Conservation (phyloP, 53 echinoderm and acorn worm species). For the Paracentrotus lividus region DNA sequence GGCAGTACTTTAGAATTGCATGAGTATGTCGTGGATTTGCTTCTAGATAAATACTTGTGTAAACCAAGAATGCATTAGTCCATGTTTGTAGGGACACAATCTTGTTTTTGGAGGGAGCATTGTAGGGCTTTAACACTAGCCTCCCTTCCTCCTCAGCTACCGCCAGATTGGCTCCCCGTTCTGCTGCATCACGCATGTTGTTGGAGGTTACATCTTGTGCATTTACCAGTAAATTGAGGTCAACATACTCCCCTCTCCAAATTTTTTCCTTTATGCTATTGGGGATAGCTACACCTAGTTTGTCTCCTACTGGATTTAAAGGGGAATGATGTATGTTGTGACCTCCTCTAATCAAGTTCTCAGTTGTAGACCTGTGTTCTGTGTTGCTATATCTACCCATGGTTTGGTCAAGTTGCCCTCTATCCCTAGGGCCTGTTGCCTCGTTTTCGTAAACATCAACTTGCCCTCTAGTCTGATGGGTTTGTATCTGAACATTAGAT, state of each 20-base stretch:
- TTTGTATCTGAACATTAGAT: too few species aligned
- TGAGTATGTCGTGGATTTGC: conserved; percentile 66
- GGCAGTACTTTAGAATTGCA: conserved; percentile 69
- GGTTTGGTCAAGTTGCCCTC: too few species aligned
- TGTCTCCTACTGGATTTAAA: not conserved
- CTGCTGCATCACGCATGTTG: not conserved
- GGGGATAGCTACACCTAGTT: not conserved
- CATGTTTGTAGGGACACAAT: conserved; percentile 58
- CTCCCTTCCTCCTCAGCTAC: conserved; percentile 15
- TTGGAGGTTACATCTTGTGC: not conserved
- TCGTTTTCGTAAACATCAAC: too few species aligned
- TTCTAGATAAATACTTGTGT: conserved; percentile 49
- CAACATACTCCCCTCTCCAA: not conserved
- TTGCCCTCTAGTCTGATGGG: too few species aligned
- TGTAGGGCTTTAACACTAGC: not conserved
- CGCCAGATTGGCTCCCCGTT: conserved; percentile 7
- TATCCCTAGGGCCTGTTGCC: too few species aligned
- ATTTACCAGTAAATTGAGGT: not conserved
- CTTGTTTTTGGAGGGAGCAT: conserved; percentile 25
- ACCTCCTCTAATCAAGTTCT: too few species aligned
- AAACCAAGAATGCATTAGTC: conserved; percentile 70
- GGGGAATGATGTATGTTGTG: not conserved
- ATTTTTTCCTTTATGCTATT: conserved; percentile 50
- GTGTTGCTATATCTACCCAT: too few species aligned
- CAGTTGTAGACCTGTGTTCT: too few species aligned